Percentiles rank a stretch among this genome's conserved stretches.
These are phyloP conservation scores for Acipenser transmontanus DNA, from an alignment of 2,797 vertebrate genomes.

Conservation along the genomic window DNA sequence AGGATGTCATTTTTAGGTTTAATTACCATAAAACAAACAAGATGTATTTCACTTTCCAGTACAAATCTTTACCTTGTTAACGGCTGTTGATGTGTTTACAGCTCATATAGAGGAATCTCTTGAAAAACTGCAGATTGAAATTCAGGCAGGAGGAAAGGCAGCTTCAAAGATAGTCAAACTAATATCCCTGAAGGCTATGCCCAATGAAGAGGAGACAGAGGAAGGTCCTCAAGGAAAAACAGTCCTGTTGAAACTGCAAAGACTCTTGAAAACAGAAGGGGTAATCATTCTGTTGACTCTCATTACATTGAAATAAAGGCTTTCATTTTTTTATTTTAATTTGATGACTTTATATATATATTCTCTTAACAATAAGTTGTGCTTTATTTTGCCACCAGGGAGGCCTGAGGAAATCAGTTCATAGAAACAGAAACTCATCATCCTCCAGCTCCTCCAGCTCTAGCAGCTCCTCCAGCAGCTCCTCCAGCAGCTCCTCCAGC, in stretches of 20 bases:
- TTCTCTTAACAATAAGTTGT: too few species aligned
- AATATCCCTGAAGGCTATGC: conserved; percentile 9
- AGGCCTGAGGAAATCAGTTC: background rate
- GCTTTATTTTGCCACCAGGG: background rate
- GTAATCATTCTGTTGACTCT: background rate
- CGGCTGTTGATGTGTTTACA: conserved; percentile 15
- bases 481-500: background rate
- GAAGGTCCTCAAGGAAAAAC: conserved; percentile 26
- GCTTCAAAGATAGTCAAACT: conserved; percentile 33
- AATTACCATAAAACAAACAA: too few species aligned
- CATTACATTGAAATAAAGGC: background rate
- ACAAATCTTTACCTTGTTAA: too few species aligned
- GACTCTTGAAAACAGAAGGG: conserved; percentile 24
- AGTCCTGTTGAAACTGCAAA: conserved; percentile 34
- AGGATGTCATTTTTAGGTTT: too few species aligned
- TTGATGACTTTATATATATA: too few species aligned
- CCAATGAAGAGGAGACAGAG: conserved; percentile 4
- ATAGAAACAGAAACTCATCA: background rate
- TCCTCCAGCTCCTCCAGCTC: background rate
- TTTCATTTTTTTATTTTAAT: background rate
- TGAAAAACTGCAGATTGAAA: conserved; percentile 42
- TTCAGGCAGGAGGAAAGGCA: conserved; percentile 35
- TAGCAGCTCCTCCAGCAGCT: conserved; percentile 6
- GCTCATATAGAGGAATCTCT: conserved; percentile 32
- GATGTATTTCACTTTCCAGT: too few species aligned